Evolutionary conservation across 2,797 vertebrate species (phyloP), one percentile per base, ranked within the genome.

Genomic region (Myiotriccus ornatus): DNA sequence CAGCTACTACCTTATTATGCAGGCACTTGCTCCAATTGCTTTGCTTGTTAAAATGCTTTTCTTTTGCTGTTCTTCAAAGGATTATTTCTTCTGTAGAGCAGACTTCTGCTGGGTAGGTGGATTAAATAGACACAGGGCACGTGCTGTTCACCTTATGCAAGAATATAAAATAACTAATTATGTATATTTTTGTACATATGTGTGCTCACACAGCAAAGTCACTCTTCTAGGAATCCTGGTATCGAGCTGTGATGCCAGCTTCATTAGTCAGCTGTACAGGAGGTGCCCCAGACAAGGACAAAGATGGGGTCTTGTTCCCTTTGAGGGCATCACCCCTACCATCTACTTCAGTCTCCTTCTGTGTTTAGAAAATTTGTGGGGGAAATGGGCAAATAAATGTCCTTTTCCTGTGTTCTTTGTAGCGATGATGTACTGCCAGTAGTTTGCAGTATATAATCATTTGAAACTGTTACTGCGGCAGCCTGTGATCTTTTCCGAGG

Each of bases 201-300:
- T 56, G 34, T 68, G 44, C 32, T 92, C 43, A 44, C 47, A 23
- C 17, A 20, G 37, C n/a, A 25, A 47, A 84, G 53, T 69, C 76
- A 57, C 30, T 76, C 52, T 79, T 89, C 28, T 44, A 73, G 74
- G 34, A 84, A 32, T 84, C 55, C 21, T 25, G 9, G 28, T 44
- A 23, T 43, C 0, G 0, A 77, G 22, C 32, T 1, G 6, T 70
- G 39, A n/a, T 84, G 32, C n/a, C 53, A 55, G 0, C 30, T 75
- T 87, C 37, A 16, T 67, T 77, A 82, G 16, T 44, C 22, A 74
- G n/a, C 47, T 71, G 28, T 59, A 16, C 35, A 71, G 53, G 43
- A 84, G 46, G 28, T 81, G 27, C 7, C 8, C 30, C 24, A 59
- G 47, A 37, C 37, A 35, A 67, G 37, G 15, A 53, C 37, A 49